A percentile compares a stretch with the other conserved stretches of the same genome.
These are phyloP conservation scores for Gymnothorax javanicus DNA, from an alignment of 2,797 vertebrate species.

Conservation along the genomic window DNA sequence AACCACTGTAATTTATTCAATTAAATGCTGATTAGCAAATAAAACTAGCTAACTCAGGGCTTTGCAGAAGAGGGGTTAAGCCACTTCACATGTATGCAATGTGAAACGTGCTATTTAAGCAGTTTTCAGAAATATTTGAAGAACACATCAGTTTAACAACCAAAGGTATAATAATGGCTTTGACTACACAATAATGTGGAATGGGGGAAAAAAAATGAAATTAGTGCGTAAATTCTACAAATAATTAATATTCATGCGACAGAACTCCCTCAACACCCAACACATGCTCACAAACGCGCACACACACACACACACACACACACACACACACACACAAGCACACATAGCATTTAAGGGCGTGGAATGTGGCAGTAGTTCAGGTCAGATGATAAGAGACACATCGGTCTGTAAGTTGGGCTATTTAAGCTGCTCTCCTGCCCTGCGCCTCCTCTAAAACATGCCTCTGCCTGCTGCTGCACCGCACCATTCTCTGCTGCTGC, in stretches of 20 bases:
- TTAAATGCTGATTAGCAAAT: not conserved
- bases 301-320: not conserved
- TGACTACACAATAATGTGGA: not conserved
- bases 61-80: not conserved
- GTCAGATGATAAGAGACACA: too few species aligned
- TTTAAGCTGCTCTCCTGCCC: too few species aligned
- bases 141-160: not conserved
- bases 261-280: not conserved
- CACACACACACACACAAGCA: not conserved
- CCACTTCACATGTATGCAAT: not conserved
- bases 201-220: not conserved
- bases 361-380: too few species aligned
- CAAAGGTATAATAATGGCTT: not conserved
- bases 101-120: not conserved
- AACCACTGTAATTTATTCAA: not conserved
- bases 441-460: too few species aligned
- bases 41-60: not conserved
- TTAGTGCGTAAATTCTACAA: not conserved
- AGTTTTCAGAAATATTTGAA: not conserved
- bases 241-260: not conserved
- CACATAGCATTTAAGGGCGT: too few species aligned
- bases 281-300: too few species aligned
- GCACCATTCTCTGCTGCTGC: too few species aligned
- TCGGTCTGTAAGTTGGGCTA: too few species aligned
- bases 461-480: too few species aligned